Conservation (phyloP, 2,797 vertebrate species). For the Oceanodroma leucorhoa region DNA sequence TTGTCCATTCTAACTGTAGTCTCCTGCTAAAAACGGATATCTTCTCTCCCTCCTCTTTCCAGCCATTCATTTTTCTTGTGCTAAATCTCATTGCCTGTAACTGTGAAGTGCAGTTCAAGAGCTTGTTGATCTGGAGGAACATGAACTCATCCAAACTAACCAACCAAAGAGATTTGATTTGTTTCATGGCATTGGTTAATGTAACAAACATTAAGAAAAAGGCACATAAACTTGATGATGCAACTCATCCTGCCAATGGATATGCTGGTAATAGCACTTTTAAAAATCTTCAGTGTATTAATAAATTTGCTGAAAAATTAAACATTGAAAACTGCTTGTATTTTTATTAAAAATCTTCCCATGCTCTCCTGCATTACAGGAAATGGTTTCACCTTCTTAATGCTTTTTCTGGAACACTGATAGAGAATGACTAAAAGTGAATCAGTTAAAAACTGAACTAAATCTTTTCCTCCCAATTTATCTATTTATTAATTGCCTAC, state of each 20-base stretch:
- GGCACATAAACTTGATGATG: neutral
- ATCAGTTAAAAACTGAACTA: neutral
- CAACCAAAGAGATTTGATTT: neutral
- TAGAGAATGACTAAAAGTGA: neutral
- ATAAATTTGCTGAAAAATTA: neutral
- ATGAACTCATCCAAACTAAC: neutral
- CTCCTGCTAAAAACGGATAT: accelerated
- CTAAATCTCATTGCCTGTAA: neutral
- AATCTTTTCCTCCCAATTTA: neutral
- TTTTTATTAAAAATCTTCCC: neutral
- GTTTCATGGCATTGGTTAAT: neutral
- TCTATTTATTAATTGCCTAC: slow-evolving; percentile 38
- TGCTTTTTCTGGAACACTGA: slow-evolving; percentile 3
- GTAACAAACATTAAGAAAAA: neutral
- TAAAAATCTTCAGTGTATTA: neutral
- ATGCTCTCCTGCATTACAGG: neutral
- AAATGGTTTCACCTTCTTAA: slow-evolving; percentile 14
- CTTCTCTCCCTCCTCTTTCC: neutral
- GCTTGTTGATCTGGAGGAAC: neutral
- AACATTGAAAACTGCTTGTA: neutral
- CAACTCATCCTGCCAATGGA: neutral
- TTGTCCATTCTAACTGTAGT: neutral
- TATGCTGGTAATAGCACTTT: neutral
- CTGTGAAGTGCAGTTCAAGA: neutral
- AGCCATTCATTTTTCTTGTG: neutral